phyloP scores from a whole-genome alignment of 2,113 vertebrate species.

The Raja brachyura region DNA sequence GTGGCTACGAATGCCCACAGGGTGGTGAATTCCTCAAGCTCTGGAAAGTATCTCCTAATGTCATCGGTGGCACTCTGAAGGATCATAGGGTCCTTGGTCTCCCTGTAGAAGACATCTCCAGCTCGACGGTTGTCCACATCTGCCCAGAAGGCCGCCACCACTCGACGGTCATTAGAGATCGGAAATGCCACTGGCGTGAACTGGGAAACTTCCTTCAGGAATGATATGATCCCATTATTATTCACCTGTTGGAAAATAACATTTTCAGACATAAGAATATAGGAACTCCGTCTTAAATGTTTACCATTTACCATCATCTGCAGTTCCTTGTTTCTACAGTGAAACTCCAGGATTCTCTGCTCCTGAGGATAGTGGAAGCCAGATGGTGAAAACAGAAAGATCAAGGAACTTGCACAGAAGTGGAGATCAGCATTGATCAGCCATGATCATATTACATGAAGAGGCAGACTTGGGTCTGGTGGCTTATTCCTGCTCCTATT shows the following conservation, averaged over 20 bases:
- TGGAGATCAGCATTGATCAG: too few relatives aligned
- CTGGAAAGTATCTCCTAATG: constrained; percentile 72
- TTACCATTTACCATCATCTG: too few relatives aligned
- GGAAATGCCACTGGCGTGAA: constrained; percentile 94
- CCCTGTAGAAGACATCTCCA: constrained; percentile 78
- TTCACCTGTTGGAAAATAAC: constrained; percentile 68
- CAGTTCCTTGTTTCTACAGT: too few relatives aligned
- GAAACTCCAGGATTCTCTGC: too few relatives aligned
- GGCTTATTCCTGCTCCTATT: too few relatives aligned
- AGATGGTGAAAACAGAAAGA: too few relatives aligned
- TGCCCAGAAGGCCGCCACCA: constrained; percentile 92
- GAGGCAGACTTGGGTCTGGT: too few relatives aligned
- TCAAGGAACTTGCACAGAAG: too few relatives aligned
- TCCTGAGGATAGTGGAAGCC: too few relatives aligned
- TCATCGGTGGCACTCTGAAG: constrained; percentile 69
- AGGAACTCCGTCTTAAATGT: too few relatives aligned
- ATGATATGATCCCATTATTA: constrained; percentile 94
- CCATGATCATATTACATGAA: too few relatives aligned
- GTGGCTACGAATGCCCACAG: constrained; percentile 85
- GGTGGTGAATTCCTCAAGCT: constrained; percentile 69
- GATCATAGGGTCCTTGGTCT: constrained; percentile 64
- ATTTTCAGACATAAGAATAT: background rate
- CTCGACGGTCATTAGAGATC: constrained; percentile 87
- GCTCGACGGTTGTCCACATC: constrained; percentile 90
- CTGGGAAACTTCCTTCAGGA: constrained; percentile 92